These are phyloP conservation scores for Acyrthosiphon pisum DNA, from an alignment of 1,140 invertebrate genomes.

Conservation along the genomic window DNA sequence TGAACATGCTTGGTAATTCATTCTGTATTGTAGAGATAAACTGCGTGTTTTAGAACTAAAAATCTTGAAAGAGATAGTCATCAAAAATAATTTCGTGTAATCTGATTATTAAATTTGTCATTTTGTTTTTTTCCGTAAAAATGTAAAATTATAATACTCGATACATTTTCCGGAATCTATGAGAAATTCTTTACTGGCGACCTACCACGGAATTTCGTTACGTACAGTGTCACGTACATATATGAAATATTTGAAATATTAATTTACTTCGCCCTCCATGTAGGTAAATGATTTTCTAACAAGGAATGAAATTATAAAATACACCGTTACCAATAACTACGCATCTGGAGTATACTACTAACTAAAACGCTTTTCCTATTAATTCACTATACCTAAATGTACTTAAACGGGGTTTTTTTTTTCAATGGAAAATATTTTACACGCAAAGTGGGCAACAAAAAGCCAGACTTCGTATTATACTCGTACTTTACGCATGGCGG, in stretches of 20 bases:
- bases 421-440: background rate
- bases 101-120: too few species aligned
- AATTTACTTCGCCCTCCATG: background rate
- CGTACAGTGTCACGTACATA: too few species aligned
- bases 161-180: too few species aligned
- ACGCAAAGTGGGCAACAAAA: background rate
- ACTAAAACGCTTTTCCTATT: background rate
- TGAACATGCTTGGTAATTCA: too few species aligned
- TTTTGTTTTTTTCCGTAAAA: too few species aligned
- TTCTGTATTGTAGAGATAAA: too few species aligned
- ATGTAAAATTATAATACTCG: too few species aligned
- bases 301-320: background rate
- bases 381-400: background rate
- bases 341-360: background rate
- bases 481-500: background rate
- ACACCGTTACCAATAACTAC: background rate
- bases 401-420: background rate
- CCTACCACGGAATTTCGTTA: background rate
- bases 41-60: too few species aligned
- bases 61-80: too few species aligned
- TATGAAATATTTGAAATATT: background rate
- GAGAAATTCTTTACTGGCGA: background rate
- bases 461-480: constrained; percentile 1
- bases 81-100: too few species aligned
- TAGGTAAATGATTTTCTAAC: background rate